These are phyloP conservation scores for Drosophila hydei DNA, from an alignment of 1,140 invertebrate species.

Conservation along the genomic window DNA sequence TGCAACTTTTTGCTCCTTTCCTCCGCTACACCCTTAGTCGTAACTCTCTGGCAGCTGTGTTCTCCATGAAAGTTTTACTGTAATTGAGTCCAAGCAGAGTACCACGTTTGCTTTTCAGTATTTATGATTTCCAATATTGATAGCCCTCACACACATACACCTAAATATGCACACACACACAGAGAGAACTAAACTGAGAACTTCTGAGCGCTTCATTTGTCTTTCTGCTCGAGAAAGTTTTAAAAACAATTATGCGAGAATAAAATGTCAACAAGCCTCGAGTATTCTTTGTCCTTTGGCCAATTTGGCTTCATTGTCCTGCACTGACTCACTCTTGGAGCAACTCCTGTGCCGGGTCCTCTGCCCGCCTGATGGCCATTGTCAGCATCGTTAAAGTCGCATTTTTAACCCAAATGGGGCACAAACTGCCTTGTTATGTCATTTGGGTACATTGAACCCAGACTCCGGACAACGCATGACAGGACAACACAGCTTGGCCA, in stretches of 20 bases:
- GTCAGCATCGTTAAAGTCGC: conserved; percentile 71
- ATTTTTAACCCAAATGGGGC: conserved; percentile 76
- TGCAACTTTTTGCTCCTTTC: neutral
- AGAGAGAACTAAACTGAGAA: conserved; percentile 6
- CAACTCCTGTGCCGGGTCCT: neutral
- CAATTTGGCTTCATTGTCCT: conserved; percentile 40
- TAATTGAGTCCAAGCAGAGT: conserved; percentile 16
- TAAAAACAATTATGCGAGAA: conserved; percentile 64
- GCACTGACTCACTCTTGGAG: conserved; percentile 10
- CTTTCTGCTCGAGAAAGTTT: conserved; percentile 64
- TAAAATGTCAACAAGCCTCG: conserved; percentile 55
- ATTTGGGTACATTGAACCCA: conserved; percentile 68
- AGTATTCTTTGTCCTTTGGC: conserved; percentile 12
- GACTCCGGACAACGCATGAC: conserved; percentile 29
- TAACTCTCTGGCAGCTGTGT: conserved; percentile 16
- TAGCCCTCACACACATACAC: neutral
- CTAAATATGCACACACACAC: neutral
- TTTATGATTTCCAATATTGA: conserved; percentile 27
- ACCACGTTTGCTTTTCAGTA: conserved; percentile 7
- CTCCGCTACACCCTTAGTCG: neutral
- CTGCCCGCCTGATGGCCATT: conserved; percentile 14
- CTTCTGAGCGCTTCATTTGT: conserved; percentile 68
- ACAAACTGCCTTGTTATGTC: conserved; percentile 74
- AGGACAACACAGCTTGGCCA: conserved; percentile 50
- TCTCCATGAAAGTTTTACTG: conserved; percentile 22